Base-by-base conservation (phyloP, 2,888 invertebrate species). In the Drosophila tripunctata region DNA sequence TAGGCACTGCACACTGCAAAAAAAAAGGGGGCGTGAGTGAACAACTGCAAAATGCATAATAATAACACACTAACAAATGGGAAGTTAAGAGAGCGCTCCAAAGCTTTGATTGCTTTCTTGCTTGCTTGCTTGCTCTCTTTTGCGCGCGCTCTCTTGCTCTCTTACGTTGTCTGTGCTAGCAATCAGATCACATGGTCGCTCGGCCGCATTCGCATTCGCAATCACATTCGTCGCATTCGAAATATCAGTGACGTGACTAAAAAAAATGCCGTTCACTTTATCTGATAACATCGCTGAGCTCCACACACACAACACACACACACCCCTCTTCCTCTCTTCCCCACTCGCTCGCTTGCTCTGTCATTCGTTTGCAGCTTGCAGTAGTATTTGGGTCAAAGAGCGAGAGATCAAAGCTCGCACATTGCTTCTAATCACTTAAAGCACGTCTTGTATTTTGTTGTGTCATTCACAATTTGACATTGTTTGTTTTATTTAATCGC, bases 181-280 rank as follows among this genome's bases (percentile, higher is more conserved):
- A 77, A 83, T 74, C 75, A 52, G 69, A 86, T 80, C 79, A 80
- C 79, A 80, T 80, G 86, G 69, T 82, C 64, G 48, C 55, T 51
- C 50, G n/a, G n/a, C n/a, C n/a, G n/a, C n/a, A n/a, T 51, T 40
- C 51, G 33, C 24, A 50, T 40, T 57, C 33, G 57, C 57, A 41
- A 61, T 63, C 71, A 51, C 76, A 74, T 33, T 60, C 43, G 75
- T 55, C 41, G 54, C 62, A 71, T 57, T 85, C 30, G 75, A 82
- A 82, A 82, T 72, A 77, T 61, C 69, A 41, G 69, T 75, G 78
- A 75, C 78, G 78, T 69, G 78, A 63, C 47, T 44, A 19, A 31
- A 50, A 19, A 31, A 50, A 22, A 44, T 52, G 45, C 35, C 44
- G 55, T 30, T 50, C 50, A 50, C 50, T 50, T 50, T 50, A n/a